Evolutionary conservation across 2,113 vertebrate genomes (phyloP).

Genomic region (Centropus unirufus): DNA sequence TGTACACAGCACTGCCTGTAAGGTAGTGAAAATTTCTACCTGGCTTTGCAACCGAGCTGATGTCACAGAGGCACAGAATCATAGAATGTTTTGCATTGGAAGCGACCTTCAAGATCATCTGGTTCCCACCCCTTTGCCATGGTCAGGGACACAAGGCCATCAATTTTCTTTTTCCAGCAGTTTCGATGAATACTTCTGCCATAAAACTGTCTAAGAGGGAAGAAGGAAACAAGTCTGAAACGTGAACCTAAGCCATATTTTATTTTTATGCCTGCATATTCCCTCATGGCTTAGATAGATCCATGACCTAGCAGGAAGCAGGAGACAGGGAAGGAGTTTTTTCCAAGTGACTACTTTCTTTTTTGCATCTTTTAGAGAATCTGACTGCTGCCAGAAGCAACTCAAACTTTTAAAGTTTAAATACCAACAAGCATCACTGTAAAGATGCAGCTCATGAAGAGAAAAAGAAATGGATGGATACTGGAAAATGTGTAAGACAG

Average conservation of each 20-base stretch:
- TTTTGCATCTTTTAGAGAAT: not conserved
- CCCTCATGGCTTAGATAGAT: not conserved
- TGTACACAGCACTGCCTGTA: rapidly evolving
- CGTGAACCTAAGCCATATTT: not conserved
- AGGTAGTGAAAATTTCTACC: not conserved
- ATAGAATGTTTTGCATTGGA: too few relatives aligned
- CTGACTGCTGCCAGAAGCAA: not conserved
- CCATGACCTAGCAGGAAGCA: not conserved
- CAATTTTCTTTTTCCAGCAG: not conserved
- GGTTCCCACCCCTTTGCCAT: too few relatives aligned
- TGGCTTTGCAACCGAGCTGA: not conserved
- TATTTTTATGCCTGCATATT: not conserved
- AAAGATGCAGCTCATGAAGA: slow-evolving; percentile 25
- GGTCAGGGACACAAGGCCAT: not conserved
- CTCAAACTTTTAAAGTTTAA: slow-evolving; percentile 53
- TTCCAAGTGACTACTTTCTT: not conserved
- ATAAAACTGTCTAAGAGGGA: not conserved
- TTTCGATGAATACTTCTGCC: not conserved
- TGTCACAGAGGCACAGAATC: too few relatives aligned
- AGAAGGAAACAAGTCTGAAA: not conserved
- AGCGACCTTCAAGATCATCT: too few relatives aligned
- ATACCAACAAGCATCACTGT: not conserved
- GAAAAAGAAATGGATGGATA: not conserved
- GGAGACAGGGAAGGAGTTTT: not conserved
- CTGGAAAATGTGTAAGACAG: not conserved